Evolutionary conservation across 2,113 vertebrate genomes (phyloP).

Genomic region (Merops nubicus): DNA sequence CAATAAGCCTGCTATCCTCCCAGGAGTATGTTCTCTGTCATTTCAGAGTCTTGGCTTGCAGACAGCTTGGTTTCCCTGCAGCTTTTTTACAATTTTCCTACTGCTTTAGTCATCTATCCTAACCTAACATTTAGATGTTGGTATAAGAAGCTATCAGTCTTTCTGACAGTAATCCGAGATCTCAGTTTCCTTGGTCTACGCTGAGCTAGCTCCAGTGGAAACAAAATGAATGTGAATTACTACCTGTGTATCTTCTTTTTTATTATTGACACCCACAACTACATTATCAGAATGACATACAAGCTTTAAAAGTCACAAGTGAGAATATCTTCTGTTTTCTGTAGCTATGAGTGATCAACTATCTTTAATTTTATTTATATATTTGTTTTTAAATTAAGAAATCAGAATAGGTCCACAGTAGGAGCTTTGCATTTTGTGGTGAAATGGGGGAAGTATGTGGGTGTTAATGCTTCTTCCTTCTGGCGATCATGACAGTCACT

Average conservation of each 20-base stretch:
- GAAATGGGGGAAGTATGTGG: neutral
- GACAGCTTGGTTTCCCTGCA: neutral
- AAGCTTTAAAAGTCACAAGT: neutral
- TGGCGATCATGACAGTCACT: accelerated
- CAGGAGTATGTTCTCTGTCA: neutral
- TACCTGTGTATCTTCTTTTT: neutral
- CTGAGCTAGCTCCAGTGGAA: neutral
- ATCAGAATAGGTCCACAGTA: neutral
- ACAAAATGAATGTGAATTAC: neutral
- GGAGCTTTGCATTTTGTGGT: neutral
- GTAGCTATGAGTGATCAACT: neutral
- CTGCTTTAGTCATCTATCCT: neutral
- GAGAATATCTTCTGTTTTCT: neutral
- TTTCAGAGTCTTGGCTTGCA: neutral
- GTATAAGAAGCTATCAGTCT: neutral
- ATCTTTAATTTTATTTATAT: neutral
- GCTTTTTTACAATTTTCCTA: neutral
- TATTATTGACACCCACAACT: neutral
- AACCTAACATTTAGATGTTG: neutral
- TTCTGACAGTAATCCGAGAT: neutral
- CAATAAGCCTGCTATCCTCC: neutral
- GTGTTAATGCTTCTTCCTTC: neutral
- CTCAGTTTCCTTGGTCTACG: neutral
- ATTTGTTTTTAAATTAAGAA: neutral
- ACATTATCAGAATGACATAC: neutral